phyloP scores from a whole-genome alignment of 2,888 invertebrate genomes.

The Pollenia griseotomentosa region DNA sequence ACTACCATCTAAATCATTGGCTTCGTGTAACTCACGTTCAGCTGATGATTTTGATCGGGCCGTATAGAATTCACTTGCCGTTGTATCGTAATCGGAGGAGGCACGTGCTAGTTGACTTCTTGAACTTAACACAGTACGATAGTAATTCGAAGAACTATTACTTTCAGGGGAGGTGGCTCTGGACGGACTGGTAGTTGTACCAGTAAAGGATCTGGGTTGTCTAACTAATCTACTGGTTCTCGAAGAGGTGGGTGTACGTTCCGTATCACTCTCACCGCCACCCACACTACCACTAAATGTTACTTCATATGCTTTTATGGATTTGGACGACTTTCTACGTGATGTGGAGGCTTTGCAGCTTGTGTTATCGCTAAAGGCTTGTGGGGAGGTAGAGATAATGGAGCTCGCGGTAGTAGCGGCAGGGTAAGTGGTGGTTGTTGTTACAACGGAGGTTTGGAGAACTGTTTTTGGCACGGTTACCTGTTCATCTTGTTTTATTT shows the following conservation, averaged over 20 bases:
- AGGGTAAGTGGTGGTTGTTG: constrained; percentile 29
- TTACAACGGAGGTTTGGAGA: constrained; percentile 45
- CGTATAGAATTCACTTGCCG: constrained; percentile 70
- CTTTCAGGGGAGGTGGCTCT: constrained; percentile 77
- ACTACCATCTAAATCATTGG: constrained; percentile 27
- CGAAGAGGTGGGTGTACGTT: constrained; percentile 59
- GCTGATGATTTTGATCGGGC: constrained; percentile 51
- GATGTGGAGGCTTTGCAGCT: constrained; percentile 70
- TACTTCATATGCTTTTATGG: constrained; percentile 78
- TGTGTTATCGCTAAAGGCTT: neutral
- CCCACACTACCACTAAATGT: constrained; percentile 82
- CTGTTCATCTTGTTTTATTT: constrained; percentile 30
- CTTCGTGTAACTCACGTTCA: constrained; percentile 22
- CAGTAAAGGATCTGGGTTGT: constrained; percentile 65
- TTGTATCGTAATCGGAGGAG: constrained; percentile 75
- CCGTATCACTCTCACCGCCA: constrained; percentile 76
- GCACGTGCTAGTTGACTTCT: constrained; percentile 72
- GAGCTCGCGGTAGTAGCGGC: constrained; percentile 6
- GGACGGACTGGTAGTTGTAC: constrained; percentile 69
- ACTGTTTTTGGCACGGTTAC: constrained; percentile 56
- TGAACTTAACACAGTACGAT: constrained; percentile 75
- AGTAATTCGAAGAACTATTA: constrained; percentile 75
- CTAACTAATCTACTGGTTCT: constrained; percentile 58
- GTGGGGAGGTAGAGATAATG: constrained; percentile 12
- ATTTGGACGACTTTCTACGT: constrained; percentile 79